A percentile compares a stretch with the other conserved stretches of the same genome.
These are phyloP conservation scores for Cephus rjabovi DNA, from an alignment of 2,888 invertebrate genomes.

Conservation along the genomic window DNA sequence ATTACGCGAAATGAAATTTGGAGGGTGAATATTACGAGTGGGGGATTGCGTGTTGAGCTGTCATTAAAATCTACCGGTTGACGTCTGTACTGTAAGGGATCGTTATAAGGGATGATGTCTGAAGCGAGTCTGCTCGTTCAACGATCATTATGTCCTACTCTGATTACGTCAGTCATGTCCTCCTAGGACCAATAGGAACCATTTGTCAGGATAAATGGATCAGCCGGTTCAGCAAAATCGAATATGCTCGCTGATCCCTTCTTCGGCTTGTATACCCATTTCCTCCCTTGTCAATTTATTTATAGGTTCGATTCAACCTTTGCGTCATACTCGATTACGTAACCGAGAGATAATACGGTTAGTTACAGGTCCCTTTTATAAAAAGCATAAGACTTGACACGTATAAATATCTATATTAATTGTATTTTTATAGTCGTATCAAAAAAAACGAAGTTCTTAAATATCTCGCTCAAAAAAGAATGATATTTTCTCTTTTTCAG, in stretches of 20 bases:
- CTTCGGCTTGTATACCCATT: neutral
- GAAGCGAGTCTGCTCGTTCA: conserved; percentile 26
- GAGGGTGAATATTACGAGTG: no score
- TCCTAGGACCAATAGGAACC: conserved; percentile 28
- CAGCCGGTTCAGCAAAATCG: conserved; percentile 8
- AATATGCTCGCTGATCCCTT: conserved; percentile 11
- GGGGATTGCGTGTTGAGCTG: no score
- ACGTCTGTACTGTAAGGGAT: no score
- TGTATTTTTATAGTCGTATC: neutral
- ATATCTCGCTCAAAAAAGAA: neutral
- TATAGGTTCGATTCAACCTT: no score
- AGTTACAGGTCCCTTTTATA: neutral
- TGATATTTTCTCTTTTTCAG: conserved; percentile 68
- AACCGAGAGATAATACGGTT: no score
- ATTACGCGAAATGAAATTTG: no score
- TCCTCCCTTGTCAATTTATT: no score
- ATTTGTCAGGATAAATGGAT: conserved; percentile 43
- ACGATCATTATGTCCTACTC: conserved; percentile 36
- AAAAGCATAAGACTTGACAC: neutral
- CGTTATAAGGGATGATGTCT: neutral
- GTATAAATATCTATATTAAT: neutral
- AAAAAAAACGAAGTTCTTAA: no score
- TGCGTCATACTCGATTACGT: no score
- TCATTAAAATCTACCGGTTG: no score
- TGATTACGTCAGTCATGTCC: conserved; percentile 38